Evolutionary conservation across 2,797 vertebrate species (phyloP), one percentile per base, ranked within the genome.

Genomic region (Thunnus albacares): DNA sequence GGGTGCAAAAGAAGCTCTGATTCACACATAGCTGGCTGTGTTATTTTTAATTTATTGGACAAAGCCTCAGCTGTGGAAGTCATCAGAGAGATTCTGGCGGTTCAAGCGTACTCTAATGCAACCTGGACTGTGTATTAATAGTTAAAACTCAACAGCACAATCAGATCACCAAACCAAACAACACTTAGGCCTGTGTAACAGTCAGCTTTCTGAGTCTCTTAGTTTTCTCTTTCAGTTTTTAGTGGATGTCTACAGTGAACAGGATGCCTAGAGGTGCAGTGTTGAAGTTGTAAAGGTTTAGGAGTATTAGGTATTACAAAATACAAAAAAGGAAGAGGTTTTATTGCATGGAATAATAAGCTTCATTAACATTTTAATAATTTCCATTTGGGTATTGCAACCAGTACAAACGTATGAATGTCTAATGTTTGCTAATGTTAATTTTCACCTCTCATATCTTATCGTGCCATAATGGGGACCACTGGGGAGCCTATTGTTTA

Each of bases 21-120:
- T 89, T 89, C 83, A 80, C 81, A 80, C 85, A 78, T 71, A 83
- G 88, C 85, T 75, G 62, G 63, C 79, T 43, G 64, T 93, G 89
- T 94, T 92, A 90, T 93, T 94, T 92, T 92, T 84, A 91, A 93
- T 95, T 93, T 92, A 93, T 90, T 83, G 82, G 91, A 92, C 85
- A 91, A 91, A 92, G 82, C 89, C 87, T 85, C 80, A 75, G 82
- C 85, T 82, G 80, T 89, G 86, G 82, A 80, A 89, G 86, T 85
- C 92, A 87, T 85, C 69, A 63, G 89, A 92, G 89, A 85, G 80
- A 86, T 86, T 74, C 35, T 51, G 24, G 75, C 11, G 30, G 78
- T 91, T 87, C 70, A 84, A 80, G 66, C 62, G 5, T 62, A 80
- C 78, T 87, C 71, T 85, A 89, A 88, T 88, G 79, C 77, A 83